Base-by-base conservation (phyloP, 1,140 invertebrate genomes). In the Bombus difficillimus region DNA sequence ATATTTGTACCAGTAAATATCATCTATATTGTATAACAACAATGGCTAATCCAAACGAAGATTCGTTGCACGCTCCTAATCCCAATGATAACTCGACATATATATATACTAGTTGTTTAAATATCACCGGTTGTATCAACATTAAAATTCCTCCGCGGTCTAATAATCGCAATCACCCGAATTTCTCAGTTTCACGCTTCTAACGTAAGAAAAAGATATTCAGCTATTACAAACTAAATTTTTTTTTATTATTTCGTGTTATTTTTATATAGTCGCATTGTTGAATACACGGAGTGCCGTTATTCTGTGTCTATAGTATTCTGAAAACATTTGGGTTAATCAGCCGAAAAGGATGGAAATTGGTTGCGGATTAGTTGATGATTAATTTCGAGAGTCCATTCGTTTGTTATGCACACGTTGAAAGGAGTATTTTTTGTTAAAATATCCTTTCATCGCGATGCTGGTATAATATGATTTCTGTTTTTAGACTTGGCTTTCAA, bases 401-500 rank as follows among this genome's bases (percentile, higher is more conserved):
- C 62, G n/a, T 15, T 64, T 13, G 62, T 66, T 66, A 66, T 5
- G 62, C 6, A 25, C 1, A 22, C 15, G 28, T 13, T 4, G 39
- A n/a, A 22, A 9, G 6, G 59, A 41, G 39, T 18, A 47, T 15
- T 66, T 53, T 34, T 66, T 28, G 25, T 78, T 78, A 22, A 71
- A n/a, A 64, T 41, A 28, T n/a, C 8, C 66, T 22, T 39, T n/a
- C 3, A 15, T 2, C 8, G 6, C n/a, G 41, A 12, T 9, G n/a
- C 9, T 3, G 6, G 8, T 34, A 6, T 13, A 47, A 34, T 53
- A 53, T 10, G 32, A 28, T 69, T 66, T 66, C n/a, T 25, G 13
- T 37, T 69, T 69, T 80, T 80, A 28, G n/a, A 59, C 25, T 41
- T 62, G 22, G 25, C 28, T 18, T 25, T 59, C 73, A 77, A 77